phyloP scores from a whole-genome alignment of 2,113 vertebrate genomes.

The Sporophila hypoxantha region DNA sequence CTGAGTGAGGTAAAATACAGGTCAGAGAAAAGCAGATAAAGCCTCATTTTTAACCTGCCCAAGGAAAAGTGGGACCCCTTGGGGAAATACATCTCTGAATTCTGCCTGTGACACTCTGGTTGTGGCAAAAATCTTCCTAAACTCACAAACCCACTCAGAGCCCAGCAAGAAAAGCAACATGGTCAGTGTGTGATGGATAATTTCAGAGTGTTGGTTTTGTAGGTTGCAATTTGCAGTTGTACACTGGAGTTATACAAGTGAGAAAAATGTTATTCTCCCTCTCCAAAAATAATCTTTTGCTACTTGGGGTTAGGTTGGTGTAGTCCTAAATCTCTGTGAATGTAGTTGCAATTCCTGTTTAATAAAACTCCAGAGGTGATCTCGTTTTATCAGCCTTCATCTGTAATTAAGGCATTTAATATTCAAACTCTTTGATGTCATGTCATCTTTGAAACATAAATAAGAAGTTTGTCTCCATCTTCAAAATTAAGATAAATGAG shows the following conservation, averaged over 20 bases:
- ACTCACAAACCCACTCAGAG: neutral
- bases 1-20: neutral
- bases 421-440: slow-evolving; percentile 61
- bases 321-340: slow-evolving; percentile 14
- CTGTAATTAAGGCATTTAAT: slow-evolving; percentile 62
- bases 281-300: slow-evolving; percentile 37
- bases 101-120: neutral
- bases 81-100: neutral
- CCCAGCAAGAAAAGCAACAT: neutral
- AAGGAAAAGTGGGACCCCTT: neutral
- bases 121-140: neutral
- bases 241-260: slow-evolving; percentile 6
- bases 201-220: slow-evolving; percentile 31
- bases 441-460: slow-evolving; percentile 58
- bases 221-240: slow-evolving; percentile 40
- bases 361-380: slow-evolving; percentile 54
- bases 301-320: neutral
- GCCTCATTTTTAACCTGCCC: neutral
- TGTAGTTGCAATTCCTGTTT: slow-evolving; percentile 48
- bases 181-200: slow-evolving; percentile 21
- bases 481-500: slow-evolving; percentile 51
- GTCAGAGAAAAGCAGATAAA: neutral
- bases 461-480: slow-evolving; percentile 58
- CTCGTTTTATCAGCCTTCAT: slow-evolving; percentile 48
- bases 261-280: slow-evolving; percentile 50